Base-by-base conservation (phyloP, 2,797 vertebrate species). In the Hoplostethus mediterraneus region DNA sequence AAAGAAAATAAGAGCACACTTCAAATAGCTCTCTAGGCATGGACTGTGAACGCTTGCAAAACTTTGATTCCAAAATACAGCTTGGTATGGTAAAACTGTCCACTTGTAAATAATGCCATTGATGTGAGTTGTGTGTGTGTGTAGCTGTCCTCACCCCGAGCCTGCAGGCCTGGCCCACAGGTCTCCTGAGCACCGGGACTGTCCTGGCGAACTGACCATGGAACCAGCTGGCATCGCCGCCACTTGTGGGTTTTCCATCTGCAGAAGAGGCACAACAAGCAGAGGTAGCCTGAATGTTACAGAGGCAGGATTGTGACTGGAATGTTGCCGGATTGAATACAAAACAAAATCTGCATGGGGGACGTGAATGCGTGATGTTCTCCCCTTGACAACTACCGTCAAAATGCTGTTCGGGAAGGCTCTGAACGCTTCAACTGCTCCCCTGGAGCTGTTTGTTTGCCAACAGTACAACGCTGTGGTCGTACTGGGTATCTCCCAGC, bases 211-310 rank as follows among this genome's bases (percentile, higher is more conserved):
- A 99, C 82, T 0, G 95, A 93, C 98, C 97, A 99, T 0, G 98
- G 97, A 0, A 98, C 97, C 54, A 99, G 82, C 58, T 98, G 98
- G 88, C 98, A 99, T 44, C 96, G 86, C 5, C 97, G 94, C 98
- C 98, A 99, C 77, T 98, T 99, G 89, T 99, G 98, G 0, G 95
- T 97, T 91, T 99, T 99, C 98, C 98, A 99, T 72, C 98, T 99
- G 59, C 5, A 91, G 16, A 48, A 60, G 1, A n/a, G 36, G 4
- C 6, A 62, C 0, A 1, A 52, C 2, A 68, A 57, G 54, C 10
- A 54, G 3, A 60, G 6, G 31, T 31, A 1, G 30, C 16, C 0
- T 17, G 31, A 30, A 30, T 5, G 30, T 14, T 55, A 14, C 0
- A 31, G 28, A 31, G n/a, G 16, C 14, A n/a, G 6, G 25, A 28